Evolutionary conservation across 2,797 vertebrate genomes (phyloP).

Genomic region (Tauraco hartlaubi): DNA sequence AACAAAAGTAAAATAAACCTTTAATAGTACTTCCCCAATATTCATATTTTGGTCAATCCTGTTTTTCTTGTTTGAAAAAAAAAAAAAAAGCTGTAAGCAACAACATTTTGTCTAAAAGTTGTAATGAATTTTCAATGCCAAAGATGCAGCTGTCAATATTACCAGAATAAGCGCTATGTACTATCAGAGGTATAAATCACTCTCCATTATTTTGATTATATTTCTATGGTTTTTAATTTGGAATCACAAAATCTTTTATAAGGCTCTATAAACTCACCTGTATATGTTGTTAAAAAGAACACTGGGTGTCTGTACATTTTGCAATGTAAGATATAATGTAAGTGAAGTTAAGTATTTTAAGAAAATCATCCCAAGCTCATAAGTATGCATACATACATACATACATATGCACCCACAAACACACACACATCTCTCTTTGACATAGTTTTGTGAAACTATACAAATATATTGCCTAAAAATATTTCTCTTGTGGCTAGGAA

Average conservation of each 20-base stretch:
- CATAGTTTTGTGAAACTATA: conserved; percentile 80
- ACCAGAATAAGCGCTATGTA: conserved; percentile 78
- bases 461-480: conserved; percentile 74
- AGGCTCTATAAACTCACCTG: conserved; percentile 78
- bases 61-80: conserved; percentile 72
- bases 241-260: conserved; percentile 81
- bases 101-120: conserved; percentile 81
- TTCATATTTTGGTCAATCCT: conserved; percentile 77
- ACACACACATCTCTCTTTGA: conserved; percentile 75
- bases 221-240: conserved; percentile 85
- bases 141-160: conserved; percentile 84
- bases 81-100: conserved; percentile 76
- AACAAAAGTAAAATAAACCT: conserved; percentile 68
- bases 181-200: conserved; percentile 79
- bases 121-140: conserved; percentile 86
- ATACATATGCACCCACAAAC: background rate
- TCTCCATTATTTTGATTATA: conserved; percentile 79
- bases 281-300: conserved; percentile 83
- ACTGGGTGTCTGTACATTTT: conserved; percentile 86
- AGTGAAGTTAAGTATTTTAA: conserved; percentile 83
- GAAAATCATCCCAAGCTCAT: conserved; percentile 73
- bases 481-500: conserved; percentile 79
- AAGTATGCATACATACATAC: conserved; percentile 45
- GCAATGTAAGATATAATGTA: conserved; percentile 84
- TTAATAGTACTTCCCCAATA: conserved; percentile 77